Conservation (phyloP, 2,888 invertebrate genomes). For the Protula sp. region DNA sequence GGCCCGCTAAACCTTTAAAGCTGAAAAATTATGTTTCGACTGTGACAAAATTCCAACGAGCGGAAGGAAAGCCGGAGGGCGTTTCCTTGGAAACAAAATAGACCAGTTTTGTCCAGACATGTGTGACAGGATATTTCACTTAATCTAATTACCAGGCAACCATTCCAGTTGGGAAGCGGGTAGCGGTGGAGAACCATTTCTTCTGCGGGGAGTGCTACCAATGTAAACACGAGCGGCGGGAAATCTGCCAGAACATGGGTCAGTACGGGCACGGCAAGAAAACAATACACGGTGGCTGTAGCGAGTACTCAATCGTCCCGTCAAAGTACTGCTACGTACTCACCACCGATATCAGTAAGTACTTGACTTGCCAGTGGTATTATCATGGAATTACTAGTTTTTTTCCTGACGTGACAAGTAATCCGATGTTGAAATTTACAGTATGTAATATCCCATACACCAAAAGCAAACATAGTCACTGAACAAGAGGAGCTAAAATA, state of each 20-base stretch:
- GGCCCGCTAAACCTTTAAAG: too few species aligned
- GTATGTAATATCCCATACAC: too few species aligned
- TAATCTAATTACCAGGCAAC: too few species aligned
- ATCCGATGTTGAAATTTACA: too few species aligned
- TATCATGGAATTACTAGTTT: not conserved
- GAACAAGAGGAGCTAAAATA: too few species aligned
- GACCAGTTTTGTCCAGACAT: too few species aligned
- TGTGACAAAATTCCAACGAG: too few species aligned
- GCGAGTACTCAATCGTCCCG: slow-evolving; percentile 45
- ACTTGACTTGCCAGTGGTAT: not conserved
- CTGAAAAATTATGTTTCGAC: too few species aligned
- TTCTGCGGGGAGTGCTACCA: slow-evolving; percentile 42
- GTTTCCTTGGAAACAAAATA: too few species aligned
- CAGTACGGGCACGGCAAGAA: slow-evolving; percentile 46
- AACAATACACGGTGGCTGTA: slow-evolving; percentile 43
- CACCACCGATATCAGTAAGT: slow-evolving; percentile 31
- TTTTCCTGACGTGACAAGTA: not conserved
- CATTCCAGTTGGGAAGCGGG: slow-evolving; percentile 32
- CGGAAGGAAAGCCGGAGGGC: too few species aligned
- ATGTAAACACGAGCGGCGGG: slow-evolving; percentile 33
- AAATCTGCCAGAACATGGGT: slow-evolving; percentile 43
- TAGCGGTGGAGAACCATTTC: slow-evolving; percentile 46
- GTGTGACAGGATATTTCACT: too few species aligned
- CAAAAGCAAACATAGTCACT: too few species aligned
- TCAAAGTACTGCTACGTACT: slow-evolving; percentile 37